Percentiles rank a stretch among this genome's conserved stretches.
Evolutionary conservation across 2,113 vertebrate species (phyloP).

Genomic region (Gnathonemus longibarbis): DNA sequence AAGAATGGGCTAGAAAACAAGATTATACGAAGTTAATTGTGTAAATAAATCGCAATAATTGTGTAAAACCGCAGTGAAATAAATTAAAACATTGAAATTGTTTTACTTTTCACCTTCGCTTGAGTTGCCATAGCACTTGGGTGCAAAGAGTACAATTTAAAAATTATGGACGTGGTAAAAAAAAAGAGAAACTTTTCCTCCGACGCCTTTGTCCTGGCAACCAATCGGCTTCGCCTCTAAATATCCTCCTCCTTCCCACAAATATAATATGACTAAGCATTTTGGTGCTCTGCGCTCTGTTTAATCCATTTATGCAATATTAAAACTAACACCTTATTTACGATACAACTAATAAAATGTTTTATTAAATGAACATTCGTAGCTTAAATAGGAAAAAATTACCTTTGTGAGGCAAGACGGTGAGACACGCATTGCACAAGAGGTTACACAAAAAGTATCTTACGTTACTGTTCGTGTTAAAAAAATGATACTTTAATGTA

Average conservation of each 20-base stretch:
- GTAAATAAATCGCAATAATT: neutral
- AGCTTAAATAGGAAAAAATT: constrained; percentile 19
- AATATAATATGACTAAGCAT: constrained; percentile 53
- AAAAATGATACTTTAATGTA: neutral
- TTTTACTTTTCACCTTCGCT: constrained; percentile 50
- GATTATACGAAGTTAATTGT: neutral
- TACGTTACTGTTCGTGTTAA: neutral
- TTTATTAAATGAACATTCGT: neutral
- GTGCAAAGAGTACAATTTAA: neutral
- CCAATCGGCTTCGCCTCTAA: constrained; percentile 51
- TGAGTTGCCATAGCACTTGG: constrained; percentile 47
- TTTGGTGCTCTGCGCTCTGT: neutral
- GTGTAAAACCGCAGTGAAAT: neutral
- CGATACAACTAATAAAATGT: neutral
- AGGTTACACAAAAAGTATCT: neutral
- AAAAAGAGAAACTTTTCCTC: constrained; percentile 7
- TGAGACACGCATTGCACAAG: constrained; percentile 49
- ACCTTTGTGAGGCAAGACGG: constrained; percentile 54
- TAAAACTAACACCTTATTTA: neutral
- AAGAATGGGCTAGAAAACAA: constrained; percentile 70
- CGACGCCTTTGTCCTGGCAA: constrained; percentile 14
- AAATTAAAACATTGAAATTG: neutral
- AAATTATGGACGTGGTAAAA: neutral
- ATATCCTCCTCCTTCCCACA: constrained; percentile 51
- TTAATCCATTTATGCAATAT: neutral